phyloP scores from a whole-genome alignment of 2,113 vertebrate species.

The Mustela nigripes region DNA sequence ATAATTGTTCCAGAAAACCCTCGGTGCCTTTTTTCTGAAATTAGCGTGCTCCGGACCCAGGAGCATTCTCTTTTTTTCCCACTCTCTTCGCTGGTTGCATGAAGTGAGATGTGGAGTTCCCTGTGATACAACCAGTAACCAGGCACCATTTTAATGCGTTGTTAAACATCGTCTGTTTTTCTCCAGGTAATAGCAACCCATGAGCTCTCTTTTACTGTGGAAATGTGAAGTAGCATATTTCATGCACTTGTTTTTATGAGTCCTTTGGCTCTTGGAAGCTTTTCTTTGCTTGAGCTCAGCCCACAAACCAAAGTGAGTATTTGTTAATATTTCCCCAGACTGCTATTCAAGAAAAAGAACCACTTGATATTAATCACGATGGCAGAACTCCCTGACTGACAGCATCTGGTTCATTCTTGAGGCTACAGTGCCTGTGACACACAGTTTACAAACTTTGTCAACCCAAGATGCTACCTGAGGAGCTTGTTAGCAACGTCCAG shows the following conservation, averaged over 20 bases:
- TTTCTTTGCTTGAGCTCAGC: slow-evolving; percentile 13
- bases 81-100: background rate
- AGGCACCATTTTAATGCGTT: background rate
- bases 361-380: background rate
- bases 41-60: background rate
- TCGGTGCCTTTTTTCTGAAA: background rate
- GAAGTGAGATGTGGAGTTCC: background rate
- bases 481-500: background rate
- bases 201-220: background rate
- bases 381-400: slow-evolving; percentile 5
- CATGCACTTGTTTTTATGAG: slow-evolving; percentile 62
- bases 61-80: background rate
- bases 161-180: background rate
- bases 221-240: background rate
- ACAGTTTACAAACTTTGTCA: background rate
- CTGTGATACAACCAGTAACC: background rate
- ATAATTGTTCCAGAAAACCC: background rate
- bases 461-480: background rate
- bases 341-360: slow-evolving; percentile 11
- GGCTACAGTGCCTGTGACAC: background rate
- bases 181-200: background rate
- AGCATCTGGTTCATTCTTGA: background rate
- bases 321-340: slow-evolving; percentile 57
- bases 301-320: slow-evolving; percentile 55
- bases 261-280: slow-evolving; percentile 23